Evolutionary conservation across 2,797 vertebrate genomes (phyloP).

Genomic region (Channallabes apus): DNA sequence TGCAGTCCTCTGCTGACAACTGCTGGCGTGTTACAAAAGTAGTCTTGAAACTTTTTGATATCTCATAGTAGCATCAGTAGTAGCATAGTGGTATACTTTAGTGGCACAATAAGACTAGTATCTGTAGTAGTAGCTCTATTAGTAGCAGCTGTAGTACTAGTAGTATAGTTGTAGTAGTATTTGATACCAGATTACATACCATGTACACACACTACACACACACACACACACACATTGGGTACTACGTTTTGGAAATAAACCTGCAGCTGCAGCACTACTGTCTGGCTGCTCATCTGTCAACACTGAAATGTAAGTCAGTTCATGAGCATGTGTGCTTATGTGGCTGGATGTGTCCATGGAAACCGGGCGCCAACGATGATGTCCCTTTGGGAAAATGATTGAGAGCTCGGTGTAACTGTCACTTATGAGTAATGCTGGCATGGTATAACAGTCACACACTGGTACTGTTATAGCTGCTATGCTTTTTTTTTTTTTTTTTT

Average conservation of each 20-base stretch:
- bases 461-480: not conserved
- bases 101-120: not conserved
- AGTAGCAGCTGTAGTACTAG: not conserved
- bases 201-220: too few species aligned
- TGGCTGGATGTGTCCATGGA: conserved; percentile 41
- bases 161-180: not conserved
- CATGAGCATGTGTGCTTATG: conserved; percentile 39
- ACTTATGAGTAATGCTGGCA: not conserved
- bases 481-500: not conserved
- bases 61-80: not conserved
- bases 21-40: too few species aligned
- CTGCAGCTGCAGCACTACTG: conserved; percentile 35
- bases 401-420: conserved; percentile 33
- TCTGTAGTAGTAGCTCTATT: not conserved
- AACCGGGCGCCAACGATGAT: conserved; percentile 46
- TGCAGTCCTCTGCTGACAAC: too few species aligned
- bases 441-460: not conserved
- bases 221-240: too few species aligned
- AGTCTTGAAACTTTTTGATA: too few species aligned
- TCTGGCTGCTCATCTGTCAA: conserved; percentile 45
- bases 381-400: conserved; percentile 60
- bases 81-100: not conserved
- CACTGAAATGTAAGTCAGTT: conserved; percentile 63
- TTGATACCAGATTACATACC: not conserved
- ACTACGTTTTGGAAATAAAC: conserved; percentile 50